phyloP scores from a whole-genome alignment of 2,113 vertebrate genomes.

The Hiodon tergisus region DNA sequence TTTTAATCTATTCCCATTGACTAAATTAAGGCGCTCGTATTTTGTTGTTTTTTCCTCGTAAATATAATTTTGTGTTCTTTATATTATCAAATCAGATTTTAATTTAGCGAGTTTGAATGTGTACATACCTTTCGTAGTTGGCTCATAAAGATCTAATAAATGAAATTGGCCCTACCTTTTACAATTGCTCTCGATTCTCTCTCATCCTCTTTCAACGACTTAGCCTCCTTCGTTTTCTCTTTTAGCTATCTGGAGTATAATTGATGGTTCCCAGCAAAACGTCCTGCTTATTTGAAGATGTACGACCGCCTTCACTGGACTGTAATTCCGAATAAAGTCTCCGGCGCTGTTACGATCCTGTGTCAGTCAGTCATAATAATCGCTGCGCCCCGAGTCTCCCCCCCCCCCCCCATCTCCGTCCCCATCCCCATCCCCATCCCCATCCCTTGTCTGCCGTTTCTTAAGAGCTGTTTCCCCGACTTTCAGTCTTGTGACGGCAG shows the following conservation, averaged over 20 bases:
- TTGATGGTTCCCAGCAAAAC: neutral
- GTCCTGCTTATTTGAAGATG: neutral
- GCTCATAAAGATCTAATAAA: neutral
- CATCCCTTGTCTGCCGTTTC: neutral
- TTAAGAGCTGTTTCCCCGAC: neutral
- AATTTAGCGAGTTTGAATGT: too few relatives aligned
- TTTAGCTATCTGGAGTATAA: neutral
- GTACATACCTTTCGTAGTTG: too few relatives aligned
- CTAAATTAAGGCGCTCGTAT: too few relatives aligned
- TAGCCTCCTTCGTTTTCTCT: neutral
- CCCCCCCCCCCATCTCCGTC: constrained; percentile 9
- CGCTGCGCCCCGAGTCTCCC: constrained; percentile 19
- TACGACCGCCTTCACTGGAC: constrained; percentile 7
- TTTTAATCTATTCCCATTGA: too few relatives aligned
- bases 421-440: neutral
- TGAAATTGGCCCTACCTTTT: constrained; percentile 7
- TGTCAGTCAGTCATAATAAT: constrained; percentile 15
- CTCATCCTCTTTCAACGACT: neutral
- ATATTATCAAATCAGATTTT: too few relatives aligned
- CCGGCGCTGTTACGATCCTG: constrained; percentile 6
- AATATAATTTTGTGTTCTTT: too few relatives aligned
- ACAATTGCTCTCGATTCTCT: neutral
- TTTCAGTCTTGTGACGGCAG: neutral
- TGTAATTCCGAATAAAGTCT: constrained; percentile 23
- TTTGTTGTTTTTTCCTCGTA: too few relatives aligned